Base-by-base conservation (phyloP, 2,113 vertebrate genomes). In the Gymnocephalus cernua region DNA sequence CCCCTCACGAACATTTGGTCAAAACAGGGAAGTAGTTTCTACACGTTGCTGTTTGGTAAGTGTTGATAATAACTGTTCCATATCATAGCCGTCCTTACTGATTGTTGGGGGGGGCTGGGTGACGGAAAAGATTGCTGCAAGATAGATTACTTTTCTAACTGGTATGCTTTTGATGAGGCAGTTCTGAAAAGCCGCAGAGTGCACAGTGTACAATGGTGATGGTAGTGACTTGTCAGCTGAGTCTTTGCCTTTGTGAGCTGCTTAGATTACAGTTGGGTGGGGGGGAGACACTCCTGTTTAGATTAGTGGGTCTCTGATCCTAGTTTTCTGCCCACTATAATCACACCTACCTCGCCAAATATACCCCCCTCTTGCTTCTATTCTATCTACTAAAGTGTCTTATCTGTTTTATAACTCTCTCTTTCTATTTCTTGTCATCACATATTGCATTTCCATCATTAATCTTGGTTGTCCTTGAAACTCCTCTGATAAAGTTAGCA, bases 141-240 rank as follows among this genome's bases (percentile, higher is more conserved):
- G 86, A 92, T 88, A 78, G 83, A 88, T 88, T 54, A 83, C 76
- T 88, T 86, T 75, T 84, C 53, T 83, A 64, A 85, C 79, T 82
- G 88, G 84, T 91, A 87, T 91, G 87, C 80, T 69, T 89, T 88
- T 94, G 82, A 91, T 83, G 90, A 87, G 79, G 51, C 51, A 32
- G 54, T 44, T 50, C 70, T 41, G 68, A 89, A 86, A 83, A 92
- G 86, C 86, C 77, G 16, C 87, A 91, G 86, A 89, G 78, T 77
- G 68, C 80, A 76, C 50, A 6, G 48, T n/a, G 48, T 48, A 68
- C 66, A 48, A 53, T 38, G 48, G 48, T n/a, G 74, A 82, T 32
- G 61, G 74, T 38, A 51, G 73, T 62, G 53, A 90, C 83, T 83
- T 79, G 82, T 89, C 84, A 48, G 70, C 57, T 64, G 63, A 85